Conservation (phyloP, 2,888 invertebrate species). For the Harpagoxenus sublaevis region DNA sequence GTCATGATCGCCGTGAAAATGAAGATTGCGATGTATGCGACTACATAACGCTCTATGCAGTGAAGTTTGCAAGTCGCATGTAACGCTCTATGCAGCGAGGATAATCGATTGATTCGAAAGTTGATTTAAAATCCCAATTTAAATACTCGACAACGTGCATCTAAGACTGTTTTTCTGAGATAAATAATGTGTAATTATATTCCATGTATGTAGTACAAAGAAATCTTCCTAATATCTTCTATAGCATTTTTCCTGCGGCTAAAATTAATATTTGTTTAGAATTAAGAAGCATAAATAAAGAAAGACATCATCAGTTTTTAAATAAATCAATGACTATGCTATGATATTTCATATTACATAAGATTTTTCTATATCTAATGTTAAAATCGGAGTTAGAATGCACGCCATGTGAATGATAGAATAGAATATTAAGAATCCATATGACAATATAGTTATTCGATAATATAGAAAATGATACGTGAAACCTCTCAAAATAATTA, state of each 20-base stretch:
- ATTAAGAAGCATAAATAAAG: background rate
- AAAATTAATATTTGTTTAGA: background rate
- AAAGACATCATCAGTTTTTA: background rate
- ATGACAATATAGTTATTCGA: background rate
- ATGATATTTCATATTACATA: background rate
- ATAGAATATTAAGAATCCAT: background rate
- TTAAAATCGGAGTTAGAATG: background rate
- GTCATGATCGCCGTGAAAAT: conserved; percentile 32
- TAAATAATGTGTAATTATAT: conserved; percentile 16
- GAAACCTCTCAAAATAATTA: background rate
- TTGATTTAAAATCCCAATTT: background rate
- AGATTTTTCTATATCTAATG: background rate
- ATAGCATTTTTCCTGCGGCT: background rate
- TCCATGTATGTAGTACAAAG: background rate
- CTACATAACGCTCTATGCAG: background rate
- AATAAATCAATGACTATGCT: background rate
- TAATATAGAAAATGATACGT: background rate
- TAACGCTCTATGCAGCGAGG: background rate
- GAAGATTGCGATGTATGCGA: background rate
- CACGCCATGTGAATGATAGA: too few species aligned
- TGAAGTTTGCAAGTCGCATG: too few species aligned
- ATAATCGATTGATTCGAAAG: background rate
- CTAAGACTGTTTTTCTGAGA: background rate
- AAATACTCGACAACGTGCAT: background rate
- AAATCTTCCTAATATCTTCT: background rate